phyloP scores from a whole-genome alignment of 1,140 invertebrate genomes.

The Scaptomyza hsui region DNA sequence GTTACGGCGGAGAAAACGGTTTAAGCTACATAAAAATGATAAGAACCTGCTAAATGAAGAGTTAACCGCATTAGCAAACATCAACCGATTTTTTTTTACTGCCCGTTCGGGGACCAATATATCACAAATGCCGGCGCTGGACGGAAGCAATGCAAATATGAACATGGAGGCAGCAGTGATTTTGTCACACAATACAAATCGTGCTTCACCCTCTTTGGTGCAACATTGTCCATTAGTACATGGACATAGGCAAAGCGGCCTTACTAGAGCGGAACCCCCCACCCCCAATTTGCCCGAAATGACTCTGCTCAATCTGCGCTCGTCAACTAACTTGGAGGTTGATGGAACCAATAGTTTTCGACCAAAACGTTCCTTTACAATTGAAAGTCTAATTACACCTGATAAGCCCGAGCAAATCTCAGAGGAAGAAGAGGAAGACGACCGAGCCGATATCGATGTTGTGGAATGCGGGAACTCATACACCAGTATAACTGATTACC shows the following conservation, averaged over 20 bases:
- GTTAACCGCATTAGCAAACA: constrained; percentile 89
- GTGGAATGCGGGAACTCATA: constrained; percentile 57
- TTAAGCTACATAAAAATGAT: constrained; percentile 86
- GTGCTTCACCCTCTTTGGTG: constrained; percentile 31
- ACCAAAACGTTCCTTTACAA: constrained; percentile 89
- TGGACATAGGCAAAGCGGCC: not conserved
- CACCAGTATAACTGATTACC: constrained; percentile 34
- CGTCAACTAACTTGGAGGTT: constrained; percentile 49
- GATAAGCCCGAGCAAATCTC: constrained; percentile 83
- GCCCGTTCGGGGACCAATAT: constrained; percentile 51
- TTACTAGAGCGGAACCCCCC: constrained; percentile 37
- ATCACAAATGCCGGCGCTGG: constrained; percentile 50
- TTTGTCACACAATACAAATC: constrained; percentile 28
- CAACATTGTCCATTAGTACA: constrained; percentile 11
- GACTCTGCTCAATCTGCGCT: constrained; percentile 84
- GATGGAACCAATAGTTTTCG: constrained; percentile 64
- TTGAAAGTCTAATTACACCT: constrained; percentile 93
- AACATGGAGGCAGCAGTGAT: constrained; percentile 28
- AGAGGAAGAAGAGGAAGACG: constrained; percentile 59
- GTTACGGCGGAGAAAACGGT: constrained; percentile 89
- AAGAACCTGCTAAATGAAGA: constrained; percentile 86
- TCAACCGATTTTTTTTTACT: constrained; percentile 88
- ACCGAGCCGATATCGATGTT: constrained; percentile 66
- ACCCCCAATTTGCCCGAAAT: constrained; percentile 80
- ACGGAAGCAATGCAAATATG: constrained; percentile 38